phyloP scores from a whole-genome alignment of 2,113 vertebrate genomes.

The Xiphorhynchus elegans region DNA sequence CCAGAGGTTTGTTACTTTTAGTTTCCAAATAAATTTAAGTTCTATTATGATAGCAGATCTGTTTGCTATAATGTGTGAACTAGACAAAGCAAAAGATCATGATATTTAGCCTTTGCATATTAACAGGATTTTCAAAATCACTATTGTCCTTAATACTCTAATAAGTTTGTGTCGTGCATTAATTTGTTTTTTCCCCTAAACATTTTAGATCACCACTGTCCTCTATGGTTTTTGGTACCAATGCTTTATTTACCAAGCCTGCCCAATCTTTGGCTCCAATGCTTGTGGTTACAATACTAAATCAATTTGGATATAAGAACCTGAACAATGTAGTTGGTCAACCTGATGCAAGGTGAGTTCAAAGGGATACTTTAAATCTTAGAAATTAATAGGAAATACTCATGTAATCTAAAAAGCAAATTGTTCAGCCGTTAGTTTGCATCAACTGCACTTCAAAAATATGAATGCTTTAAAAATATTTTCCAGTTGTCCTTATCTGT shows the following conservation, averaged over 20 bases:
- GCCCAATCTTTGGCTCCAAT: slow-evolving; percentile 89
- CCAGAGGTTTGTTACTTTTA: background rate
- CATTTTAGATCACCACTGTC: slow-evolving; percentile 84
- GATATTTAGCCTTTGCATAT: background rate
- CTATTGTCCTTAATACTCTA: background rate
- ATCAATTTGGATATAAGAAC: slow-evolving; percentile 84
- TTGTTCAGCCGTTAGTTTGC: background rate
- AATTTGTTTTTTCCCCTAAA: background rate
- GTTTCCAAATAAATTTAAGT: background rate
- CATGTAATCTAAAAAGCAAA: background rate
- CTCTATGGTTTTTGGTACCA: slow-evolving; percentile 92
- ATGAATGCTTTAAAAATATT: background rate
- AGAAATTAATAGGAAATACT: background rate
- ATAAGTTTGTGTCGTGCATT: background rate
- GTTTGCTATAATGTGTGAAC: background rate
- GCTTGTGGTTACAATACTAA: slow-evolving; percentile 83
- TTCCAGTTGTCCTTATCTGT: background rate
- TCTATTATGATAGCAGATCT: background rate
- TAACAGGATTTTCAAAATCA: background rate
- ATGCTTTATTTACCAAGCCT: slow-evolving; percentile 90
- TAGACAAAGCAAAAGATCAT: background rate
- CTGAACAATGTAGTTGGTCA: slow-evolving; percentile 63
- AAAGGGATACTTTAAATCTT: background rate
- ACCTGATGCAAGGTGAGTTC: slow-evolving; percentile 74
- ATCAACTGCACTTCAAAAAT: background rate